phyloP scores from a whole-genome alignment of 2,888 invertebrate species.

The Ethmia dodecea region DNA sequence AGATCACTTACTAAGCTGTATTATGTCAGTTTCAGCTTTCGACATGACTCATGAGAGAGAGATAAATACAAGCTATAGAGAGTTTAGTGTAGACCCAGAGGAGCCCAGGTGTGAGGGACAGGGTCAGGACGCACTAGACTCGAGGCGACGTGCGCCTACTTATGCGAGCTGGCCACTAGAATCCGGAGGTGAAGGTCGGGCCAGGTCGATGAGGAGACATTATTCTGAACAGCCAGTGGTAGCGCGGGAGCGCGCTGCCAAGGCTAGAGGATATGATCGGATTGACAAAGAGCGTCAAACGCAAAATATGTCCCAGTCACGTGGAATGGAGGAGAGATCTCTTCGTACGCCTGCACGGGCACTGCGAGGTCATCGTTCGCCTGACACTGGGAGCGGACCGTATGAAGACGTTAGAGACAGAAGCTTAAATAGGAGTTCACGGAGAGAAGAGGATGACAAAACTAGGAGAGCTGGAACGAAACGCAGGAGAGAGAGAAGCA shows the following conservation, averaged over 20 bases:
- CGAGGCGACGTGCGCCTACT: not conserved
- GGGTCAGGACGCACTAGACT: not conserved
- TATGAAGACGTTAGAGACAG: too few species aligned
- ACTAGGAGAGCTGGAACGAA: too few species aligned
- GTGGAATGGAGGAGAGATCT: too few species aligned
- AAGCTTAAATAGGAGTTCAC: too few species aligned
- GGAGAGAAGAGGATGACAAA: too few species aligned
- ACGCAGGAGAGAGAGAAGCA: not conserved
- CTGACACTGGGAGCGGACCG: not conserved
- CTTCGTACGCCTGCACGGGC: too few species aligned
- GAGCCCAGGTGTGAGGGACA: not conserved
- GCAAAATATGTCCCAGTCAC: not conserved
- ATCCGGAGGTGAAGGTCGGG: not conserved
- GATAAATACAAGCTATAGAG: not conserved
- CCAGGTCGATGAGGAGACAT: not conserved
- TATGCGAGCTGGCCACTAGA: not conserved
- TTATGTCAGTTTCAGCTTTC: not conserved
- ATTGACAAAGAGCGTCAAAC: not conserved
- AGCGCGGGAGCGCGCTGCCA: not conserved
- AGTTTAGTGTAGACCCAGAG: not conserved
- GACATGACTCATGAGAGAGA: not conserved
- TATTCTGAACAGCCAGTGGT: not conserved
- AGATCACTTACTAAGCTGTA: not conserved
- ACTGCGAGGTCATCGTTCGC: too few species aligned
- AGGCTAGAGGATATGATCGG: not conserved